Evolutionary conservation across 2,797 vertebrate species (phyloP), one percentile per base, ranked within the genome.

Genomic region (Rhinella marina): DNA sequence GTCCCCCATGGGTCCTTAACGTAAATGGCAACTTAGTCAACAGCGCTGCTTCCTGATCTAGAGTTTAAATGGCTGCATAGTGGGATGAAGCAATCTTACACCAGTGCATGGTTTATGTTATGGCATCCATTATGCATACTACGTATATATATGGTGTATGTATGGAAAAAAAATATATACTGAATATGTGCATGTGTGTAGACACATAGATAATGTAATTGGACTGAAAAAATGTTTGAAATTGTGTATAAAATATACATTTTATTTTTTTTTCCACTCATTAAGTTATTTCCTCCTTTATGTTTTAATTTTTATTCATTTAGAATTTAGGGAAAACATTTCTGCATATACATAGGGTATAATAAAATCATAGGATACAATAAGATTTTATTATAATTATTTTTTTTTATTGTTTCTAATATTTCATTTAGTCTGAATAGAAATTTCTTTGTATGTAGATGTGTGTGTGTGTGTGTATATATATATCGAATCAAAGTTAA

Each of bases 1-100:
- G 13, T 48, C 79, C 79, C 79, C 29, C 79, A 62, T 48, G 79
- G 29, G 79, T 64, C 79, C 79, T 64, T 81, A 61, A 62, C 59
- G 50, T 14, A 50, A 81, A 64, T 81, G 57, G 56, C 78, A 81
- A 81, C 75, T 54, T 77, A 77, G 57, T 59, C 56, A 23, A 62
- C 78, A 81, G 19, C 25, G 29, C 57, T 81, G 2, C 59, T 81
- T 81, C 79, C 57, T 81, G 80, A 81, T 66, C 29, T 16, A 81
- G 80, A 77, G 27, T 50, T 64, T 50, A 48, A n/a, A 81, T 50
- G 32, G 59, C 59, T 50, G 32, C 41, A 66, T 48, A 25, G 61
- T 64, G 61, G 56, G 61, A 32, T 11, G 19, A 80, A 54, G 75
- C 21, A 54, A 52, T 77, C 50, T 50, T n/a, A 25, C 75, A 54